Conservation (phyloP, 2,888 invertebrate genomes). For the Tenodera sinensis region DNA sequence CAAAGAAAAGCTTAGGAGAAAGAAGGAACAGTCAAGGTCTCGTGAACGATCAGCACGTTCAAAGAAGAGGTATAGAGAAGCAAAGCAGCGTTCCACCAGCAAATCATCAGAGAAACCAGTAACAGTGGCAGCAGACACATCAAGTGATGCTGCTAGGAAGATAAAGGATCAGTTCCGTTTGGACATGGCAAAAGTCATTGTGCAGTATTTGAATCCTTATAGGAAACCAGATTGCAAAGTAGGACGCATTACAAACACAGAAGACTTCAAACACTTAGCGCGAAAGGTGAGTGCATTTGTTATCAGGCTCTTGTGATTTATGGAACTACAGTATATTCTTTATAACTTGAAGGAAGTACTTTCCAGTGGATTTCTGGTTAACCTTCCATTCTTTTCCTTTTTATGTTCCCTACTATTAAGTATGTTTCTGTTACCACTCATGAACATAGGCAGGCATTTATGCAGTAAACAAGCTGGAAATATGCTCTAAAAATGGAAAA, state of each 20-base stretch:
- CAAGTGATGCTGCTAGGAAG: conserved; percentile 58
- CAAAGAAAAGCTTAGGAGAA: conserved; percentile 66
- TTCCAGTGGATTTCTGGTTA: no score
- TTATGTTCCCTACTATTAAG: no score
- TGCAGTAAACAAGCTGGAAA: no score
- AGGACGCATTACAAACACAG: conserved; percentile 81
- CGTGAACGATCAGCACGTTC: conserved; percentile 21
- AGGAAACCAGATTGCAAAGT: conserved; percentile 77
- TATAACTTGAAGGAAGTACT: no score
- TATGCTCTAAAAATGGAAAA: no score
- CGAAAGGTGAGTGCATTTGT: conserved; percentile 64
- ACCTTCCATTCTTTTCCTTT: no score
- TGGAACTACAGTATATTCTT: no score
- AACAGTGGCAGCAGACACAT: conserved; percentile 49
- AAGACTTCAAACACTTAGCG: conserved; percentile 92
- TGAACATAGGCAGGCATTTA: no score
- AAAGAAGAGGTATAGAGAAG: conserved; percentile 20
- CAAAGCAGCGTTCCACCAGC: conserved; percentile 15
- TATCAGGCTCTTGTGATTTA: background rate
- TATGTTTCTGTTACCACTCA: no score
- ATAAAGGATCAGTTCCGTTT: conserved; percentile 84
- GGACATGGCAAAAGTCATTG: conserved; percentile 67
- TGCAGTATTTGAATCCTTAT: conserved; percentile 83
- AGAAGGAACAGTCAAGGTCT: conserved; percentile 50
- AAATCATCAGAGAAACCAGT: conserved; percentile 39